Conservation (phyloP, 2,113 vertebrate genomes). For the Seriola quinqueradiata region DNA sequence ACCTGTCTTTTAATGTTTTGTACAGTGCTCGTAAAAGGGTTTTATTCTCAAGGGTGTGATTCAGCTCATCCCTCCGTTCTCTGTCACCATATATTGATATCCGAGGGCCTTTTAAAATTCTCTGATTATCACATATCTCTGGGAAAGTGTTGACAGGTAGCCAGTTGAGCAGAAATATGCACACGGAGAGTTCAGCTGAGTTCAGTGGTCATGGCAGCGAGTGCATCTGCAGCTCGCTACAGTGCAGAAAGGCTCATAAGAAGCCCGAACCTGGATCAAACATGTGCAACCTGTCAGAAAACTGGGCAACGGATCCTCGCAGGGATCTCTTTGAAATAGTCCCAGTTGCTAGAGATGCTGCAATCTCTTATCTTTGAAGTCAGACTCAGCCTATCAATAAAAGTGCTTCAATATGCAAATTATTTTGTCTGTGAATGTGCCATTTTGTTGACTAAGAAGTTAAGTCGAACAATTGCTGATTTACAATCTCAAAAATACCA, state of each 20-base stretch:
- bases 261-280: not conserved
- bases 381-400: not conserved
- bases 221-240: conserved; percentile 6
- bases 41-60: not conserved
- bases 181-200: conserved; percentile 46
- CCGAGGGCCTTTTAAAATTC: conserved; percentile 1
- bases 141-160: conserved; percentile 49
- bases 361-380: not conserved
- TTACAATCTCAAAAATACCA: conserved; percentile 1
- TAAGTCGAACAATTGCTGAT: not conserved
- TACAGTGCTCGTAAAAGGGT: not conserved
- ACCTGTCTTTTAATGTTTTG: too few relatives aligned
- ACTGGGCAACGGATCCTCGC: not conserved
- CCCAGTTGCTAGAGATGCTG: not conserved
- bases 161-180: conserved; percentile 29
- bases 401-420: not conserved
- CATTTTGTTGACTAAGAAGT: not conserved
- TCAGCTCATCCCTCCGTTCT: not conserved
- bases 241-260: conserved; percentile 15
- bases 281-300: conserved; percentile 7
- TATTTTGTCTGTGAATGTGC: not conserved
- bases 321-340: conserved; percentile 9
- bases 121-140: conserved; percentile 16
- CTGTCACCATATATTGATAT: conserved; percentile 28
- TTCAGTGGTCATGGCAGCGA: conserved; percentile 17